A percentile compares a stretch with the other conserved stretches of the same genome.
These are phyloP conservation scores for Adineta ricciae DNA, from an alignment of 2,888 invertebrate species.

Conservation along the genomic window DNA sequence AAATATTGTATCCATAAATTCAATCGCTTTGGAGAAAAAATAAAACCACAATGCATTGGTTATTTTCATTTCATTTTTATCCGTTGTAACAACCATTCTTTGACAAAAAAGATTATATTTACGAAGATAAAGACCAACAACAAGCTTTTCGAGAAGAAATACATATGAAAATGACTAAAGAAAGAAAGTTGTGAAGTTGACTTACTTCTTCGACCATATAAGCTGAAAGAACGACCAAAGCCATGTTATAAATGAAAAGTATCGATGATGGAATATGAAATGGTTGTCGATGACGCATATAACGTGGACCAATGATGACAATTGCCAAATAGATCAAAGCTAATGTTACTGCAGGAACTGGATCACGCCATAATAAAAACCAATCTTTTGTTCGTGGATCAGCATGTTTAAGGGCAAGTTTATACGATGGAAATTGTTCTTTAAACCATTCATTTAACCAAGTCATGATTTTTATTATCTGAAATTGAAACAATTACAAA, in stretches of 20 bases:
- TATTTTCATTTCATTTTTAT: conserved; percentile 44
- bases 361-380: conserved; percentile 43
- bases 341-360: conserved; percentile 43
- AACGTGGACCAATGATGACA: conserved; percentile 68
- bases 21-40: conserved; percentile 48
- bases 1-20: conserved; percentile 55
- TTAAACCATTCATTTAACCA: not conserved
- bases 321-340: conserved; percentile 41
- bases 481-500: not conserved
- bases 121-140: conserved; percentile 40
- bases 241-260: conserved; percentile 72
- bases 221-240: conserved; percentile 69
- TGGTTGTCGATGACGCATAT: conserved; percentile 68
- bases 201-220: conserved; percentile 69
- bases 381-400: conserved; percentile 44
- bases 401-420: not conserved
- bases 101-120: conserved; percentile 43
- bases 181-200: not conserved
- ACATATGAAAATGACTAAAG: conserved; percentile 5
- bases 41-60: conserved; percentile 47
- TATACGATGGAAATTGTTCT: not conserved
- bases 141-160: conserved; percentile 38
- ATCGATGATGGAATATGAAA: conserved; percentile 65
- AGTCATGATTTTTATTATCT: not conserved
- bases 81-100: conserved; percentile 39